Percentiles rank a stretch among this genome's conserved stretches.
phyloP scores from a whole-genome alignment of 2,797 vertebrate species.

The Diplodus puntazzo region DNA sequence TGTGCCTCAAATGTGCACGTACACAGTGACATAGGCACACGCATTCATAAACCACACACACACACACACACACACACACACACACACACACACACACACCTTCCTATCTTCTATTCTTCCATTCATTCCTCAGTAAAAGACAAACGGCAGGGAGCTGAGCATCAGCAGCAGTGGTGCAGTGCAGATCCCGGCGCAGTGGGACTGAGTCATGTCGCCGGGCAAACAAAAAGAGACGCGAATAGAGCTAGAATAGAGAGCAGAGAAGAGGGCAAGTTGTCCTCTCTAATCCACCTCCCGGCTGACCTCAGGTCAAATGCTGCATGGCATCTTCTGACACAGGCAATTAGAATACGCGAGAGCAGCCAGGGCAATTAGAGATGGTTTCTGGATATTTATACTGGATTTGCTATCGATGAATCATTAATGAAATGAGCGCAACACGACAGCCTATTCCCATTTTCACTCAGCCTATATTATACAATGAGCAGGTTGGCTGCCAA shows the following conservation, averaged over 20 bases:
- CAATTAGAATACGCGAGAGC: conserved; percentile 43
- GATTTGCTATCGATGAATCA: conserved; percentile 45
- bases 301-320: conserved; percentile 69
- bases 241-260: conserved; percentile 41
- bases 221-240: conserved; percentile 70
- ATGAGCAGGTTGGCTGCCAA: conserved; percentile 42
- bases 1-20: conserved; percentile 30
- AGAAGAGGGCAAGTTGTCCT: conserved; percentile 50
- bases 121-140: conserved; percentile 54
- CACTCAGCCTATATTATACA: conserved; percentile 36
- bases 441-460: conserved; percentile 23
- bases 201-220: conserved; percentile 76
- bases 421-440: conserved; percentile 36
- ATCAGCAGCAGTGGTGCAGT: conserved; percentile 74
- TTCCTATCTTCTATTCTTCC: conserved; percentile 45
- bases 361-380: conserved; percentile 43
- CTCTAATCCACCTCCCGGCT: conserved; percentile 69
- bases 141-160: conserved; percentile 68
- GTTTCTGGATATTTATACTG: conserved; percentile 56
- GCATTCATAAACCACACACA: conserved; percentile 18
- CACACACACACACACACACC: conserved; percentile 1
- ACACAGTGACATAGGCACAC: conserved; percentile 36
- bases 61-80: conserved; percentile 4
- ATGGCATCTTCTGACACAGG: conserved; percentile 42
- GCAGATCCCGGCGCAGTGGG: conserved; percentile 75